Base-by-base conservation (phyloP, 1,140 invertebrate species). In the Lepidostoma basale region DNA sequence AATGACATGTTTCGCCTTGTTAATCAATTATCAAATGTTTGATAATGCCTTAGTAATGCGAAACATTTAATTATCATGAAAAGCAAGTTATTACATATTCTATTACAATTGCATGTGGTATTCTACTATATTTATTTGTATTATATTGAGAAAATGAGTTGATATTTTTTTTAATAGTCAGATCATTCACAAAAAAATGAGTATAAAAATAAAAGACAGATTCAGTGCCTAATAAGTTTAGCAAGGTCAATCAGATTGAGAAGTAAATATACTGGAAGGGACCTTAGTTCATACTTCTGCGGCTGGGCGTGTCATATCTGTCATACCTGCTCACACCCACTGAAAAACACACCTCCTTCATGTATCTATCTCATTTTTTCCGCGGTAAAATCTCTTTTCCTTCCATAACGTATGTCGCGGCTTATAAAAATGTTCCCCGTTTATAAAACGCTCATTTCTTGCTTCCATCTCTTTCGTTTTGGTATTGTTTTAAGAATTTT, bases 301-400 rank as follows among this genome's bases (percentile, higher is more conserved):
- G 64, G 23, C 23, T 66, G 64, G 64, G 64, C 64, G 64, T 66
- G 64, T 66, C 52, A 14, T 40, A 26, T 65, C 23, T 44, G 4
- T 45, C 64, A 56, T 47, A 45, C 64, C 64, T 28, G 64, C 64
- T 26, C 36, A 58, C 64, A 58, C 64, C 54, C 42, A 44, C 33
- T 36, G 22, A 28, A 28, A 39, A 65, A 30, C 64, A 58, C 64
- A 33, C 64, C 64, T 49, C 28, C 16, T 39, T 10, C 6, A 12
- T 66, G 25, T 25, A 10, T 58, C 64, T 58, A 23, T 66, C 64
- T 66, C 64, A 22, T 33, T 66, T 66, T 44, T 23, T 58, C 25
- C 16, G 22, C n/a, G 2, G 10, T 10, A n/a, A 23, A 40, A 39
- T 39, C 6, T 3, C 54, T 10, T 59, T 39, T 39, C 33, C 52